Conservation (phyloP, 1,140 invertebrate species). For the Pantala flavescens region DNA sequence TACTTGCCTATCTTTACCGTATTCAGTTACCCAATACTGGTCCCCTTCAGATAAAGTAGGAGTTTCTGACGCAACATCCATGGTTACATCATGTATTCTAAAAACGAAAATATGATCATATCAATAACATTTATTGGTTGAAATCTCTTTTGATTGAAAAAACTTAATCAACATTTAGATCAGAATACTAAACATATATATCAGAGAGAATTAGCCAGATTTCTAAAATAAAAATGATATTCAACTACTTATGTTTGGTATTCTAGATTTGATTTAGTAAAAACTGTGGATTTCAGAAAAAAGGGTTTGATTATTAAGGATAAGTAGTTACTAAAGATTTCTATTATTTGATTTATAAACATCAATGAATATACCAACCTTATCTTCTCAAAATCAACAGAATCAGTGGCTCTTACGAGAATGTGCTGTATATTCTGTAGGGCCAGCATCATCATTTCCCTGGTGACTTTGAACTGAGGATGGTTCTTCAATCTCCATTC, state of each 20-base stretch:
- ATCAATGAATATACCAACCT: neutral
- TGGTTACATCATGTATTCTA: slow-evolving; percentile 61
- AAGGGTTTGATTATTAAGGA: too few species aligned
- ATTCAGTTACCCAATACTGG: slow-evolving; percentile 40
- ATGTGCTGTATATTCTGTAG: slow-evolving; percentile 77
- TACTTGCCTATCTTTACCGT: slow-evolving; percentile 26
- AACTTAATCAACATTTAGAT: too few species aligned
- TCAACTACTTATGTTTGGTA: too few species aligned
- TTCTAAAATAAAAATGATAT: too few species aligned
- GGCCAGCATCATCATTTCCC: slow-evolving; percentile 76
- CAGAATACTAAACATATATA: too few species aligned
- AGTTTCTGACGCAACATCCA: slow-evolving; percentile 68
- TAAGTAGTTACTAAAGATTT: too few species aligned
- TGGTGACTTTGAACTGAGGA: slow-evolving; percentile 48
- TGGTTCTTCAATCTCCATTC: slow-evolving; percentile 52
- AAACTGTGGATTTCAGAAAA: too few species aligned
- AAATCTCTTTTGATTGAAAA: too few species aligned
- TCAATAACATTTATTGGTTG: too few species aligned
- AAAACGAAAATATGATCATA: slow-evolving; percentile 19
- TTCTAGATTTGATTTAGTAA: too few species aligned
- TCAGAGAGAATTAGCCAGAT: too few species aligned
- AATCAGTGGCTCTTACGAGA: slow-evolving; percentile 62
- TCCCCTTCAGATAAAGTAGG: slow-evolving; percentile 24
- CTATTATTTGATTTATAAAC: too few species aligned
- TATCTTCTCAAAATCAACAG: slow-evolving; percentile 43